Conservation (phyloP, 1,140 invertebrate species). For the Penaeus japonicus region DNA sequence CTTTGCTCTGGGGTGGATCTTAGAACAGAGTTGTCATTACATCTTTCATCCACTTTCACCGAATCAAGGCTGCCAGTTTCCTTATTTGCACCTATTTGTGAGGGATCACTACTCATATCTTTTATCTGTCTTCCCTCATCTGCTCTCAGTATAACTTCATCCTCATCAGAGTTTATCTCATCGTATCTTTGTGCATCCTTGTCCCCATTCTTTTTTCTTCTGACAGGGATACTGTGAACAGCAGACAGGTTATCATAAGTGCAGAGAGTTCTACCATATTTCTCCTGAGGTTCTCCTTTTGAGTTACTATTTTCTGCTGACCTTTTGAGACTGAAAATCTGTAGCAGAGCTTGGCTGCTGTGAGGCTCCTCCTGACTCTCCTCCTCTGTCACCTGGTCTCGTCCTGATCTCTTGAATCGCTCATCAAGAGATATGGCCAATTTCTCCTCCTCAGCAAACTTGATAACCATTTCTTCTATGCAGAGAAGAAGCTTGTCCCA, state of each 20-base stretch:
- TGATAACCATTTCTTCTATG: constrained; percentile 67
- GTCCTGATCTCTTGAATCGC: constrained; percentile 29
- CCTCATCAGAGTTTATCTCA: neutral
- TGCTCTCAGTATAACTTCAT: neutral
- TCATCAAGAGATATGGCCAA: constrained; percentile 36
- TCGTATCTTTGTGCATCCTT: neutral
- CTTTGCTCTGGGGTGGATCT: too few species aligned
- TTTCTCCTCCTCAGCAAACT: constrained; percentile 59
- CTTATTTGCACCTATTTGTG: neutral
- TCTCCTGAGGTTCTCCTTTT: neutral
- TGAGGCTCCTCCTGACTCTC: constrained; percentile 17
- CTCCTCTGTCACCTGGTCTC: neutral
- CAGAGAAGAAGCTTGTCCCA: constrained; percentile 68
- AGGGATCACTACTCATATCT: neutral
- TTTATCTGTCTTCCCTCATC: neutral
- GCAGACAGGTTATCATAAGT: constrained; percentile 38
- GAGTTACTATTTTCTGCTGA: neutral
- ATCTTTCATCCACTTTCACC: neutral
- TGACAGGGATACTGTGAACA: constrained; percentile 27
- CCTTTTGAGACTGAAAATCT: constrained; percentile 43
- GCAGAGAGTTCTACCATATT: constrained; percentile 20
- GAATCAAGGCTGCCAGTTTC: neutral
- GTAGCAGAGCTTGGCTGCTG: constrained; percentile 24
- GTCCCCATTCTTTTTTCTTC: neutral
- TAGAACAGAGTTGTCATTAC: too few species aligned